Conservation (phyloP, 2,888 invertebrate species). For the Euplexia lucipara region DNA sequence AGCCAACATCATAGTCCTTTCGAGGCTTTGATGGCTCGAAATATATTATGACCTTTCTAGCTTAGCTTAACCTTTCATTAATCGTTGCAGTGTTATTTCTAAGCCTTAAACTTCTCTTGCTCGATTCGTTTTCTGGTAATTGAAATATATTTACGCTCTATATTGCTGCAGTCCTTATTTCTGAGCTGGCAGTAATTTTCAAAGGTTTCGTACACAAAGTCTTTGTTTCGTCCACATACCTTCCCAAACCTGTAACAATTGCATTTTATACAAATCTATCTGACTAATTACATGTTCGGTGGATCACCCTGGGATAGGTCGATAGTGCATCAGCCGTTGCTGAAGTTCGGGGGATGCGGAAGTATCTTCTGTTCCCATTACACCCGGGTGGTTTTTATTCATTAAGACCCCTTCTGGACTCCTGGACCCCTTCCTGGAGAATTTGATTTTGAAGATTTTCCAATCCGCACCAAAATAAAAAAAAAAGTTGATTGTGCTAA, state of each 20-base stretch:
- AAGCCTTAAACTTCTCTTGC: neutral
- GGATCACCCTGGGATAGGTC: too few relatives aligned
- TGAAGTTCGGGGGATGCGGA: too few relatives aligned
- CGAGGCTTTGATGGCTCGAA: neutral
- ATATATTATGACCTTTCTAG: neutral
- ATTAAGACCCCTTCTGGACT: too few relatives aligned
- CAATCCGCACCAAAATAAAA: too few relatives aligned
- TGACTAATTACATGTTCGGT: too few relatives aligned
- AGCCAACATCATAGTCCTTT: too few relatives aligned
- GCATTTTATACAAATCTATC: neutral
- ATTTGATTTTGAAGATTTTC: too few relatives aligned
- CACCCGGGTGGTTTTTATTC: too few relatives aligned
- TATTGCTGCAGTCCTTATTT: slow-evolving; percentile 58
- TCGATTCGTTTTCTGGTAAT: neutral
- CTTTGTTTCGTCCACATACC: slow-evolving; percentile 66
- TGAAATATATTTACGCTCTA: slow-evolving; percentile 48
- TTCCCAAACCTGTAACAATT: slow-evolving; percentile 64
- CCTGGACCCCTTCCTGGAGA: too few relatives aligned
- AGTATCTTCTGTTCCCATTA: too few relatives aligned
- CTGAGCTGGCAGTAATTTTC: slow-evolving; percentile 63
- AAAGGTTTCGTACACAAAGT: slow-evolving; percentile 56
- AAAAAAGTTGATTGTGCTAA: too few relatives aligned
- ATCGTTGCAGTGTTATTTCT: neutral
- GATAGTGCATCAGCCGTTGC: too few relatives aligned
- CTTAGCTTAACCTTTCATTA: neutral